Evolutionary conservation across 2,797 vertebrate species (phyloP).

Genomic region (Acestrorhynchus altus): DNA sequence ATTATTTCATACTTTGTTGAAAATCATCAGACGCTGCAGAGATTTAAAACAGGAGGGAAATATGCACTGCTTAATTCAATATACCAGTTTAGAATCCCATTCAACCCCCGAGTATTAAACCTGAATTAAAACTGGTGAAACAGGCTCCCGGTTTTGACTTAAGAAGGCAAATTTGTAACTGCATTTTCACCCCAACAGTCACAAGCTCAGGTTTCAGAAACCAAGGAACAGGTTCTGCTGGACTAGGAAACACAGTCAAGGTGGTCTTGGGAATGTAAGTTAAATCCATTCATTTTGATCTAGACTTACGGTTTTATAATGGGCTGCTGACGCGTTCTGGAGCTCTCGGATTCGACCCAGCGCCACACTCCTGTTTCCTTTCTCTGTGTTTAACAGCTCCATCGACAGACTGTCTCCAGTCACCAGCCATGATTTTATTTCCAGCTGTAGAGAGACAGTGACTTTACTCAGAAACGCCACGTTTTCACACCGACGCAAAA

Average conservation of each 20-base stretch:
- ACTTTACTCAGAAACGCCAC: not conserved
- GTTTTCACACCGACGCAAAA: not conserved
- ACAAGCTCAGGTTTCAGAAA: not conserved
- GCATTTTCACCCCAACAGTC: not conserved
- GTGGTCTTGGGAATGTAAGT: too few relatives aligned
- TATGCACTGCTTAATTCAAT: too few relatives aligned
- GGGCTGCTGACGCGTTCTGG: slow-evolving; percentile 83
- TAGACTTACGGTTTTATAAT: slow-evolving; percentile 85
- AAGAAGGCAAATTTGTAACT: not conserved
- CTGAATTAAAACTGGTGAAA: not conserved
- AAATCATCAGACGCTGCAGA: too few relatives aligned
- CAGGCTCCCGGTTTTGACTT: not conserved
- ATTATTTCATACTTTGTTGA: too few relatives aligned
- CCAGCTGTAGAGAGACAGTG: slow-evolving; percentile 81
- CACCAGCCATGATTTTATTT: slow-evolving; percentile 95
- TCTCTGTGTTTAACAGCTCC: slow-evolving; percentile 90
- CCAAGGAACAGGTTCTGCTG: too few relatives aligned
- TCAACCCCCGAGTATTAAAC: not conserved
- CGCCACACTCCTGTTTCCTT: slow-evolving; percentile 87
- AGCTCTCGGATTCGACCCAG: slow-evolving; percentile 83
- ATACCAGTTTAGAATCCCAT: too few relatives aligned
- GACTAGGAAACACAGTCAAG: too few relatives aligned
- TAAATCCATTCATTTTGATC: too few relatives aligned
- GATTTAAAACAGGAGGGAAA: too few relatives aligned
- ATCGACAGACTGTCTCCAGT: slow-evolving; percentile 94